Conservation (phyloP, 2,888 invertebrate genomes). For the Dastarcus helophoroides region DNA sequence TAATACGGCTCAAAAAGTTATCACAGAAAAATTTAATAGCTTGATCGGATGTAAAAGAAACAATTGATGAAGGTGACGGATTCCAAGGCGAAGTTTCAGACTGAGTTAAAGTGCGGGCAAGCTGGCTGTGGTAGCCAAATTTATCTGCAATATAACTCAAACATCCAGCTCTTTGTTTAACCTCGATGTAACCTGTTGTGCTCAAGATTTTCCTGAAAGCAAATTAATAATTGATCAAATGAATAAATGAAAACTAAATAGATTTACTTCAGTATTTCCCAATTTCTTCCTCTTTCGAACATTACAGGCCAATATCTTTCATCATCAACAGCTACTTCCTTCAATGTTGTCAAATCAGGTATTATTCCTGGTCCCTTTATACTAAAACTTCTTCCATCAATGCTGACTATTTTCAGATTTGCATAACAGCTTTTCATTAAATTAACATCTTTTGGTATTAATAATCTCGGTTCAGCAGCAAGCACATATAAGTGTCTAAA, state of each 20-base stretch:
- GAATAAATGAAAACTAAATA: not conserved
- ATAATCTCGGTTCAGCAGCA: slow-evolving; percentile 80
- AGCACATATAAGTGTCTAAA: slow-evolving; percentile 92
- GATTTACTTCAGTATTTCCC: slow-evolving; percentile 41
- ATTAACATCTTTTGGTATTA: slow-evolving; percentile 78
- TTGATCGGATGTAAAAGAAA: slow-evolving; percentile 63
- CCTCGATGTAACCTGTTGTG: slow-evolving; percentile 60
- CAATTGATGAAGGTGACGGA: slow-evolving; percentile 52
- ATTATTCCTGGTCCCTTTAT: slow-evolving; percentile 76
- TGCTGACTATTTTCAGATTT: slow-evolving; percentile 51
- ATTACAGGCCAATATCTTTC: slow-evolving; percentile 82
- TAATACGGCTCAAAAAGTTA: slow-evolving; percentile 55
- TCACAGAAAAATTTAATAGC: slow-evolving; percentile 58
- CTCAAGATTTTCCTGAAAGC: slow-evolving; percentile 50
- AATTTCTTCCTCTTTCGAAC: slow-evolving; percentile 72
- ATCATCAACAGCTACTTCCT: slow-evolving; percentile 68
- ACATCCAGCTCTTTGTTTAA: slow-evolving; percentile 84
- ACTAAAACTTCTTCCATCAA: slow-evolving; percentile 29
- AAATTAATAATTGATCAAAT: not conserved
- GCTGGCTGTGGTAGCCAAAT: slow-evolving; percentile 61
- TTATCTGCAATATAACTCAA: slow-evolving; percentile 81
- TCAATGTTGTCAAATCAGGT: slow-evolving; percentile 65
- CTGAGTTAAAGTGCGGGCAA: slow-evolving; percentile 69
- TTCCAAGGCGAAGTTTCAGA: slow-evolving; percentile 61
- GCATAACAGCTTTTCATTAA: slow-evolving; percentile 73